phyloP scores from a whole-genome alignment of 92 coral and sea anemone species.

The Porites divaricata region DNA sequence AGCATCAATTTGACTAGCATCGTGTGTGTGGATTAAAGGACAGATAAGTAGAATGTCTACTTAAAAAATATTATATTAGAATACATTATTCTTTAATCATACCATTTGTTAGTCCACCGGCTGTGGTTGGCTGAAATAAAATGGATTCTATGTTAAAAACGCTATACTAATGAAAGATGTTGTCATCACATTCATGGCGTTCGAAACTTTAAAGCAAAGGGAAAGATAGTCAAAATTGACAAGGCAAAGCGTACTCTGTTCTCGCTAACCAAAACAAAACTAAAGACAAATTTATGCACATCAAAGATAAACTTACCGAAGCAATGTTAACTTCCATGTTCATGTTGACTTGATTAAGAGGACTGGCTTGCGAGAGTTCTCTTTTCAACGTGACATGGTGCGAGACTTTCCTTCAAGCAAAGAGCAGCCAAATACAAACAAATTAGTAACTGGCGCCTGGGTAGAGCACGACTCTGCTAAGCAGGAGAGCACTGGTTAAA shows the following conservation, averaged over 20 bases:
- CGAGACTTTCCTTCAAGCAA: conserved; percentile 79
- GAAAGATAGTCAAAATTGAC: too few species aligned
- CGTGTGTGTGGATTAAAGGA: too few species aligned
- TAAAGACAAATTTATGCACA: too few species aligned
- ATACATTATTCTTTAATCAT: conserved; percentile 5
- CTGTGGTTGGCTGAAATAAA: conserved; percentile 66
- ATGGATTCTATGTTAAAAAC: not conserved
- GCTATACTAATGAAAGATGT: not conserved
- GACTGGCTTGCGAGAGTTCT: conserved; percentile 81
- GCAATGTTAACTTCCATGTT: conserved; percentile 87
- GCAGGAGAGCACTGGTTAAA: too few species aligned
- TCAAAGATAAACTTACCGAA: conserved; percentile 52
- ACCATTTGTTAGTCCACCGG: conserved; percentile 86
- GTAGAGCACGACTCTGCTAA: not conserved
- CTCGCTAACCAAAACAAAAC: too few species aligned
- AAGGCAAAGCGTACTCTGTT: too few species aligned
- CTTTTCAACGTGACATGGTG: conserved; percentile 94
- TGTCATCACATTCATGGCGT: too few species aligned
- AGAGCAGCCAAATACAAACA: not conserved
- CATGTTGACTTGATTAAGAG: conserved; percentile 74
- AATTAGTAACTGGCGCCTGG: too few species aligned
- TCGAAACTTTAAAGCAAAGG: too few species aligned
- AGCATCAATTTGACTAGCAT: too few species aligned
- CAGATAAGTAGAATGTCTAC: not conserved
- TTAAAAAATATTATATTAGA: not conserved